phyloP scores from a whole-genome alignment of 35 echinoderm and acorn worm species.

The Stichopus chloronotus region DNA sequence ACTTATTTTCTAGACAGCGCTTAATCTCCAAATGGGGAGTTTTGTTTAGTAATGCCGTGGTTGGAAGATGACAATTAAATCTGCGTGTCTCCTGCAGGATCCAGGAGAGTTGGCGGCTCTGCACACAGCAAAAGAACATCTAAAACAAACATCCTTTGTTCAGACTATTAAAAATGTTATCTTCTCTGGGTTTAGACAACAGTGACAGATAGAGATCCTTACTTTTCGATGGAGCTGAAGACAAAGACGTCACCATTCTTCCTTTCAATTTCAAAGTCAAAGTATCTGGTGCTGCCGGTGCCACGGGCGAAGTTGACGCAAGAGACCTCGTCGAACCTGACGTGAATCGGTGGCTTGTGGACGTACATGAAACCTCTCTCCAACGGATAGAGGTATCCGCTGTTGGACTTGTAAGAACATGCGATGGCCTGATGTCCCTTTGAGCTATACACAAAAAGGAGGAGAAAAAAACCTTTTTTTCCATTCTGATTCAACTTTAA shows the following conservation, averaged over 20 bases:
- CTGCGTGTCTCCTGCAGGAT: too few relatives aligned
- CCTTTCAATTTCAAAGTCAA: conserved; percentile 98
- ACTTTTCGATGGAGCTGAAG: conserved; percentile 99
- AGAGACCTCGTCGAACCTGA: conserved; percentile 91
- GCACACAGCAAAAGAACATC: too few relatives aligned
- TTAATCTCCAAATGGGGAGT: too few relatives aligned
- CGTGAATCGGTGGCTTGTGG: conserved; percentile 97
- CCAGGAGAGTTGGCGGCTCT: too few relatives aligned
- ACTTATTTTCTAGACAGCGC: too few relatives aligned
- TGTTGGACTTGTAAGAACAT: conserved; percentile 98
- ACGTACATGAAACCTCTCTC: conserved; percentile 98
- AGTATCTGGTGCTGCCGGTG: conserved; percentile 89
- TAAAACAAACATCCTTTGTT: too few relatives aligned
- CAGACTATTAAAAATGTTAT: too few relatives aligned
- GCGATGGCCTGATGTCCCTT: conserved; percentile 75
- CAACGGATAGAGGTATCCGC: conserved; percentile 90
- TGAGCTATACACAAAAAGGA: not conserved
- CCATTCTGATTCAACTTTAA: too few relatives aligned
- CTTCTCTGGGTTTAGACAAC: too few relatives aligned
- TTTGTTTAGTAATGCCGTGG: too few relatives aligned
- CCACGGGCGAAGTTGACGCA: conserved; percentile 95
- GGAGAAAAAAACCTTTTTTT: not conserved
- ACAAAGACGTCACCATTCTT: conserved; percentile 75
- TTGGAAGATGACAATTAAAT: too few relatives aligned
- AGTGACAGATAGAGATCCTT: conserved; percentile 20